Evolutionary conservation across 23 tunicate species (phyloP), one percentile per base, ranked within the genome.

Genomic region (Ascidia mentula): DNA sequence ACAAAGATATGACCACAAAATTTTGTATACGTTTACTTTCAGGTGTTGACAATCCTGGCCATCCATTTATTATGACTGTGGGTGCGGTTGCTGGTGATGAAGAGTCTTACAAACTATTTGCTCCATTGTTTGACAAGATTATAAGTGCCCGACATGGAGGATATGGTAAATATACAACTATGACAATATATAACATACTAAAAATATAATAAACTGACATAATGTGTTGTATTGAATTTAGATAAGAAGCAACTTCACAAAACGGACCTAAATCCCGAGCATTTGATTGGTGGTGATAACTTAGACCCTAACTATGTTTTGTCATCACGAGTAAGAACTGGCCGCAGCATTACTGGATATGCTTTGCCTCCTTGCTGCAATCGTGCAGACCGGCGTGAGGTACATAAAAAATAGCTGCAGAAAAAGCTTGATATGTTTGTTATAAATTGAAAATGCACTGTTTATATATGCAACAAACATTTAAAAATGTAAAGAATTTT

Each of bases 61-160:
- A 95, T 75, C 99, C 99, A 31, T 95, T 95, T 75, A 95, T 95
- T 35, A 95, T 89, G 95, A 95, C 95, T 37, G 99, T 95, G 4
- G 99, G 99, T 6, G 87, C 88, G 22, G 99, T 95, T 17, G 99
- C 99, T 40, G 95, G 99, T 18, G 99, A 95, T 82, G 99, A 95
- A 79, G 99, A 95, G 37, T 72, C 88, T 70, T 95, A 95, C 82
- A 95, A 95, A 35, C 70, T 83, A 9, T 95, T 89, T 78, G 89
- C 95, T 46, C 98, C 96, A 24, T 72, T 95, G 32, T 89, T 95
- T 76, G 95, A 95, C 59, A 83, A 92, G 69, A 92, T 92, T 12
- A 92, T 92, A 81, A 88, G 88, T 42, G 92, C 80, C 18, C 80
- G 97, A 79, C 97, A 92, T 85, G 97, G 97, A 61, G 97, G 97